These are phyloP conservation scores for Xestoiulus laeticollis DNA, from an alignment of 2,888 invertebrate species.

Conservation along the genomic window DNA sequence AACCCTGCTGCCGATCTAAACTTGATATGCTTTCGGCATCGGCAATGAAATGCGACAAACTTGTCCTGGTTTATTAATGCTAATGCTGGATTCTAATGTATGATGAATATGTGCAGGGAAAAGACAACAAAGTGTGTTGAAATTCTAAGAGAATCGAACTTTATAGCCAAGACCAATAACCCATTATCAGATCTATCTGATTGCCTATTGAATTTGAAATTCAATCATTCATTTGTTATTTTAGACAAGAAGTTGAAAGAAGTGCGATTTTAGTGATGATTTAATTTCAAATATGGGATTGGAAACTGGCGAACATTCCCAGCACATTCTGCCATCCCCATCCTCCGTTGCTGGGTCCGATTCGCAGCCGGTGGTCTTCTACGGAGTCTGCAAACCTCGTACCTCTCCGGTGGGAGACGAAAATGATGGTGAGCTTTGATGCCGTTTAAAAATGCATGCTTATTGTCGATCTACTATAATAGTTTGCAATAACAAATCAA, in stretches of 20 bases:
- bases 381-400: background rate
- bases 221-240: background rate
- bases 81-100: too few relatives aligned
- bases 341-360: background rate
- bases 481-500: background rate
- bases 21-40: too few relatives aligned
- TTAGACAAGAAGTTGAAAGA: background rate
- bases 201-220: background rate
- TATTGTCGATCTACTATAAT: too few relatives aligned
- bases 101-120: too few relatives aligned
- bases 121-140: too few relatives aligned
- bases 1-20: too few relatives aligned
- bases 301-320: background rate
- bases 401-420: background rate
- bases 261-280: background rate
- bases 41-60: background rate
- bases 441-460: background rate
- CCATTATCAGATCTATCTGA: too few relatives aligned
- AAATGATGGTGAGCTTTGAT: background rate
- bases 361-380: background rate
- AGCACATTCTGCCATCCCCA: background rate
- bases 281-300: background rate
- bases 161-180: too few relatives aligned
- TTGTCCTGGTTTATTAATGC: background rate
- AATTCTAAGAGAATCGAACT: too few relatives aligned